Conservation (phyloP, 2,888 invertebrate species). For the Aricia artaxerxes region DNA sequence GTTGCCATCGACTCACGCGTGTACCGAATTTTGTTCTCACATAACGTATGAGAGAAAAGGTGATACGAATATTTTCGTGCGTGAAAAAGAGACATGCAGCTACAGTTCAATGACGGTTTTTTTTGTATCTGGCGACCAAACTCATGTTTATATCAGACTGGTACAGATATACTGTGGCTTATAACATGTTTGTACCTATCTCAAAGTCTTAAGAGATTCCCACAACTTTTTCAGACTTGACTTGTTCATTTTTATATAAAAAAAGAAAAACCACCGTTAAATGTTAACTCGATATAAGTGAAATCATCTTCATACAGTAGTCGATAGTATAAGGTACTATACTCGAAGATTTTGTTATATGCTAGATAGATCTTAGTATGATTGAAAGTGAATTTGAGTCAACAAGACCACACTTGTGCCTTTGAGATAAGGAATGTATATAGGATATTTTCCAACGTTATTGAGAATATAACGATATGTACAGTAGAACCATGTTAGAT, state of each 20-base stretch:
- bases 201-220: conserved; percentile 28
- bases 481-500: background rate
- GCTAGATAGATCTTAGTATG: conserved; percentile 29
- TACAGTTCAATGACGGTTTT: too few relatives aligned
- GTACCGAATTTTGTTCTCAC: too few relatives aligned
- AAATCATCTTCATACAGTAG: conserved; percentile 18
- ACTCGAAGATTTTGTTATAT: conserved; percentile 26
- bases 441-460: conserved; percentile 39
- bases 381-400: conserved; percentile 52
- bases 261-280: conserved; percentile 17
- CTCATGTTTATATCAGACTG: background rate
- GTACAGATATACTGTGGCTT: background rate
- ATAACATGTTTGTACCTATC: background rate
- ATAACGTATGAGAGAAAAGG: too few relatives aligned
- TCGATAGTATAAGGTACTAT: conserved; percentile 2
- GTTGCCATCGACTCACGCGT: too few relatives aligned
- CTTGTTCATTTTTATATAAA: conserved; percentile 31
- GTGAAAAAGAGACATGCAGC: too few relatives aligned
- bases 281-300: conserved; percentile 22
- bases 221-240: conserved; percentile 8
- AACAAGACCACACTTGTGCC: conserved; percentile 72
- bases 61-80: too few relatives aligned
- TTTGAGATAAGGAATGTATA: conserved; percentile 68
- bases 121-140: too few relatives aligned
- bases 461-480: conserved; percentile 2